Evolutionary conservation across 2,888 invertebrate species (phyloP).

Genomic region (Oxytorus armatus): DNA sequence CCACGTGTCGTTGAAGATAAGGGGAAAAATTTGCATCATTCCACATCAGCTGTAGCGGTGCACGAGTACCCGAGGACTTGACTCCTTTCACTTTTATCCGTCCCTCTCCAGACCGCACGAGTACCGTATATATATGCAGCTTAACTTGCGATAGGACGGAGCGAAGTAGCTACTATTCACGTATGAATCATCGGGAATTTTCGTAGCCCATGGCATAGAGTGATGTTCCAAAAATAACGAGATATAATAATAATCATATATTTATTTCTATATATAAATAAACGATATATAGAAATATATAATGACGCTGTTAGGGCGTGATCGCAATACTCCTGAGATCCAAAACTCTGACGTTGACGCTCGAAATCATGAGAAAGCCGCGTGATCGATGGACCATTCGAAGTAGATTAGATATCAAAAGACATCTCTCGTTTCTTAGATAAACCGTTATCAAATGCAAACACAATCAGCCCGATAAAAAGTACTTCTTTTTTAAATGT

Average conservation of each 20-base stretch:
- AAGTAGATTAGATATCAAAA: background rate
- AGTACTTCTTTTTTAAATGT: too few relatives aligned
- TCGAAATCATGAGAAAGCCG: constrained; percentile 25
- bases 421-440: constrained; percentile 14
- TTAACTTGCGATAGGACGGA: background rate
- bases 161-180: constrained; percentile 6
- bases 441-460: constrained; percentile 17
- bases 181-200: constrained; percentile 50
- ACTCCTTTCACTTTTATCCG: constrained; percentile 60
- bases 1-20: constrained; percentile 9
- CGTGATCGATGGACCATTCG: constrained; percentile 32
- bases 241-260: constrained; percentile 2
- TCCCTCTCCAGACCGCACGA: background rate
- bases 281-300: background rate
- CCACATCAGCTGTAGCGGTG: constrained; percentile 29
- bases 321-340: background rate
- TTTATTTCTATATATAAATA: background rate
- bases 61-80: constrained; percentile 33
- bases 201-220: constrained; percentile 3
- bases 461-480: constrained; percentile 1
- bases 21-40: constrained; percentile 48
- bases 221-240: constrained; percentile 2
- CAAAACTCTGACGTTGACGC: constrained; percentile 1
- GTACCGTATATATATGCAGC: background rate
- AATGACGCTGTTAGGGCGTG: background rate